Conservation (phyloP, 2,888 invertebrate genomes). For the Cryptosula pallasiana region DNA sequence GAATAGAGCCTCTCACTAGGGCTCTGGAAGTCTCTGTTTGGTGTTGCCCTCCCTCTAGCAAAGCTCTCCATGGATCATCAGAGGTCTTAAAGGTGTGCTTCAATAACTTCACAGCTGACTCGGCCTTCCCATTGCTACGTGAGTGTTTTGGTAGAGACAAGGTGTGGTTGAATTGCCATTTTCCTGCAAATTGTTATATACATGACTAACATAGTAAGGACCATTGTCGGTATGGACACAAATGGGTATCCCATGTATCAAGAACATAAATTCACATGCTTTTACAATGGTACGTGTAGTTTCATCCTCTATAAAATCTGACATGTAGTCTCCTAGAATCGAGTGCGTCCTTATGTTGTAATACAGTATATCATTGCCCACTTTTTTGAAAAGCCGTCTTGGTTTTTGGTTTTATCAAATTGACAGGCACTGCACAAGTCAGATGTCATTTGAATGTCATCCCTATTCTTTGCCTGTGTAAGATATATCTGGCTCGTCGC, state of each 20-base stretch:
- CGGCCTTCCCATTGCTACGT: slow-evolving; percentile 28
- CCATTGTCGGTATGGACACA: slow-evolving; percentile 13
- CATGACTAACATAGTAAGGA: slow-evolving; percentile 26
- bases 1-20: background rate
- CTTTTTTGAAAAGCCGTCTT: slow-evolving; percentile 2
- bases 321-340: background rate
- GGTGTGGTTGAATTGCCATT: slow-evolving; percentile 30
- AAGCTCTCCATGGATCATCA: background rate
- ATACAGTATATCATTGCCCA: background rate
- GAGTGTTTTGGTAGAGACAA: slow-evolving; percentile 28
- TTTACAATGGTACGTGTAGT: background rate
- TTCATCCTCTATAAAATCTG: slow-evolving; percentile 13
- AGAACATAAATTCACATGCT: background rate
- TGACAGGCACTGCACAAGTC: slow-evolving; percentile 21
- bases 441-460: background rate
- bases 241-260: background rate
- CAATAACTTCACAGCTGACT: slow-evolving; percentile 3
- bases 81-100: background rate
- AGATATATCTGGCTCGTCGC: slow-evolving; percentile 21
- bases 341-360: slow-evolving; percentile 6
- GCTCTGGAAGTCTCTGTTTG: background rate
- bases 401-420: background rate
- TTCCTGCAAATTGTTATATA: slow-evolving; percentile 22
- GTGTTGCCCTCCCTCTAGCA: background rate
- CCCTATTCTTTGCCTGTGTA: slow-evolving; percentile 26